phyloP scores from a whole-genome alignment of 2,888 invertebrate species.

The Toxonevra muliebris region DNA sequence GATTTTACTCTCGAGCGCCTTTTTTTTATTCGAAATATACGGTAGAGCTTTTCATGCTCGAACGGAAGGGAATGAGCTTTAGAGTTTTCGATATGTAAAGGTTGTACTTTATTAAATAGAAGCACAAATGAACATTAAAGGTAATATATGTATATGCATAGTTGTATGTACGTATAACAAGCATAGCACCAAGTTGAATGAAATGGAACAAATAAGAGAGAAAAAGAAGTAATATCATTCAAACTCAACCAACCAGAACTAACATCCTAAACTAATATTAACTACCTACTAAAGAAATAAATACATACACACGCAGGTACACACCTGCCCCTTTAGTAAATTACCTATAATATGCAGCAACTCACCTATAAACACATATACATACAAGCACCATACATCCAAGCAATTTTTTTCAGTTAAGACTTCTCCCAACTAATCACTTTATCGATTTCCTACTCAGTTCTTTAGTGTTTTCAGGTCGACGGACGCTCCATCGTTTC shows the following conservation, averaged over 20 bases:
- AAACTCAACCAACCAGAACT: not conserved
- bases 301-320: conserved; percentile 1
- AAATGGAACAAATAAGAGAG: too few relatives aligned
- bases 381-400: not conserved
- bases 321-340: not conserved
- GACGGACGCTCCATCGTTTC: conserved; percentile 12
- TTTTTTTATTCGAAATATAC: too few relatives aligned
- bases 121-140: too few relatives aligned
- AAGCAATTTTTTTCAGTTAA: not conserved
- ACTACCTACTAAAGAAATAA: not conserved
- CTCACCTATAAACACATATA: not conserved
- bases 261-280: not conserved
- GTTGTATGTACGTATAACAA: too few relatives aligned
- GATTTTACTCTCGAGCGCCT: too few relatives aligned
- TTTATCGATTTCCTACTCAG: conserved; percentile 25
- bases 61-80: too few relatives aligned
- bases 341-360: not conserved
- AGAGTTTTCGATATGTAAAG: too few relatives aligned
- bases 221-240: too few relatives aligned
- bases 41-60: too few relatives aligned
- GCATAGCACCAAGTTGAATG: too few relatives aligned
- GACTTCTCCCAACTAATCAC: conserved; percentile 15
- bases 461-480: conserved; percentile 26
- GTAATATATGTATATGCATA: too few relatives aligned
- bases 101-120: too few relatives aligned